Evolutionary conservation across 1,140 invertebrate genomes (phyloP).

Genomic region (Micrasema longulum): DNA sequence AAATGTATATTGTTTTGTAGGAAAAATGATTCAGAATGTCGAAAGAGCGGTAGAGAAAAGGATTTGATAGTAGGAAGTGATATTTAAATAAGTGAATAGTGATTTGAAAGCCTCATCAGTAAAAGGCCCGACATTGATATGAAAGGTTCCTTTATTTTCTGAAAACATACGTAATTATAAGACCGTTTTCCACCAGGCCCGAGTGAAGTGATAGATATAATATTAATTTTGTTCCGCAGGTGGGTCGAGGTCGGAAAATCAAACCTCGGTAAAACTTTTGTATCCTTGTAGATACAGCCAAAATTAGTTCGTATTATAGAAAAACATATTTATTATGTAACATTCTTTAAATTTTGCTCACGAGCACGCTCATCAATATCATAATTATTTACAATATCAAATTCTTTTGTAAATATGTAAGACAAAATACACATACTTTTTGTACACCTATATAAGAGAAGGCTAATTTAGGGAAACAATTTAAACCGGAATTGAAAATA

Average conservation of each 20-base stretch:
- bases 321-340: too few species aligned
- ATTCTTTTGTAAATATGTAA: too few species aligned
- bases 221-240: slow-evolving; percentile 1
- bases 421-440: too few species aligned
- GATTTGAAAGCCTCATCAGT: slow-evolving; percentile 37
- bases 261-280: neutral
- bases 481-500: too few species aligned
- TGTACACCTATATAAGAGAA: too few species aligned
- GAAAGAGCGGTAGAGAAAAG: slow-evolving; percentile 5
- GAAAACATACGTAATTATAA: slow-evolving; percentile 42
- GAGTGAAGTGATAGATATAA: slow-evolving; percentile 42
- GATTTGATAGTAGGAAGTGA: slow-evolving; percentile 34
- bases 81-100: slow-evolving; percentile 48
- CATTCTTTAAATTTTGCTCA: slow-evolving; percentile 4
- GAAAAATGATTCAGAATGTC: slow-evolving; percentile 22
- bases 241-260: slow-evolving; percentile 8
- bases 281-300: neutral
- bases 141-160: slow-evolving; percentile 51
- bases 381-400: too few species aligned
- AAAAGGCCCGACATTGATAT: slow-evolving; percentile 32
- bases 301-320: neutral
- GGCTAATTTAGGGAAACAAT: too few species aligned
- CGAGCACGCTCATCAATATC: slow-evolving; percentile 27
- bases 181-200: slow-evolving; percentile 33
- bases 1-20: neutral